These are phyloP conservation scores for Erebia aethiops DNA, from an alignment of 2,888 invertebrate species.

Conservation along the genomic window DNA sequence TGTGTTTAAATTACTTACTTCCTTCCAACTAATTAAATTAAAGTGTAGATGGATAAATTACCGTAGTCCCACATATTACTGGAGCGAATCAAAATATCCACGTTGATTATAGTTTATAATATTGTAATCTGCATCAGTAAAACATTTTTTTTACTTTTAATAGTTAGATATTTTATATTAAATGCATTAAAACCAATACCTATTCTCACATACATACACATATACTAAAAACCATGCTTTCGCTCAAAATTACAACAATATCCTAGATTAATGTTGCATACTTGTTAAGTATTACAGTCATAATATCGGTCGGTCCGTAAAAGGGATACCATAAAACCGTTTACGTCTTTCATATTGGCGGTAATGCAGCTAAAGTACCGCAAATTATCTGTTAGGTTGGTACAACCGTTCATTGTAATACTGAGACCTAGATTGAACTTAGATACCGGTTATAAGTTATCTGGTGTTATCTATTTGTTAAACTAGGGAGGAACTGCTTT, in stretches of 20 bases:
- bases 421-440: conserved; percentile 24
- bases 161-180: too few species aligned
- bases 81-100: too few species aligned
- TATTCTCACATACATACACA: too few species aligned
- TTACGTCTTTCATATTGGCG: conserved; percentile 37
- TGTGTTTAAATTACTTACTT: too few species aligned
- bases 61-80: too few species aligned
- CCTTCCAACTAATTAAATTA: too few species aligned
- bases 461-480: conserved; percentile 25
- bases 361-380: conserved; percentile 58
- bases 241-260: background rate
- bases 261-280: background rate
- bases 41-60: too few species aligned
- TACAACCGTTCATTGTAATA: conserved; percentile 25
- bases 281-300: background rate
- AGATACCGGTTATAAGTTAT: conserved; percentile 12
- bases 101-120: too few species aligned
- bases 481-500: background rate
- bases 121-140: too few species aligned
- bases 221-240: background rate
- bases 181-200: too few species aligned
- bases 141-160: too few species aligned
- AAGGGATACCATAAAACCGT: conserved; percentile 35
- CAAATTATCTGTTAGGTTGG: conserved; percentile 49
- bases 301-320: conserved; percentile 15